Conservation (phyloP, 2,888 invertebrate genomes). For the Drosophila affinis region DNA sequence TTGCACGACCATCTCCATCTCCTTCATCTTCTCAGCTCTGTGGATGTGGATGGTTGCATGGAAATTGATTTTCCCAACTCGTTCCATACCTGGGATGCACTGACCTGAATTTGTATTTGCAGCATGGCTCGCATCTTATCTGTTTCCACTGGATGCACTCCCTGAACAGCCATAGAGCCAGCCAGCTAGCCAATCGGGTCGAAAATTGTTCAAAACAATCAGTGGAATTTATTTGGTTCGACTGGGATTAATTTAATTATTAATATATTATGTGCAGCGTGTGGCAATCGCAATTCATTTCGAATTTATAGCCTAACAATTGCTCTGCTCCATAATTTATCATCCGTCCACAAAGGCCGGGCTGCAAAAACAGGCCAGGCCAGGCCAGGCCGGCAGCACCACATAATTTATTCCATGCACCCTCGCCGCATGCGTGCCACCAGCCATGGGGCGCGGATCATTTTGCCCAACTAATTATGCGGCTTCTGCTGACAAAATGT, state of each 20-base stretch:
- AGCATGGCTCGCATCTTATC: slow-evolving; percentile 26
- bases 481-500: slow-evolving; percentile 29
- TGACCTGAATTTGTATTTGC: slow-evolving; percentile 57
- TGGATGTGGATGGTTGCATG: neutral
- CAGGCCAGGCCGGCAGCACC: neutral
- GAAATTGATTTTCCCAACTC: slow-evolving; percentile 43
- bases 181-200: slow-evolving; percentile 4
- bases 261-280: neutral
- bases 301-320: neutral
- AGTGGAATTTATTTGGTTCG: neutral
- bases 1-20: slow-evolving; percentile 37
- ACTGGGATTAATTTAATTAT: neutral
- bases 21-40: slow-evolving; percentile 40
- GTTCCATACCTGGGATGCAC: slow-evolving; percentile 37
- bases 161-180: neutral
- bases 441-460: neutral
- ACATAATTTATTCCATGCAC: neutral
- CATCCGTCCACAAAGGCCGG: neutral
- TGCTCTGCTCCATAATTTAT: neutral
- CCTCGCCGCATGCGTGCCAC: neutral
- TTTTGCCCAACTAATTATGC: slow-evolving; percentile 6
- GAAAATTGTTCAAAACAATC: slow-evolving; percentile 2
- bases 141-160: slow-evolving; percentile 15
- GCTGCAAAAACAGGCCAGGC: neutral
- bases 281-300: neutral